These are phyloP conservation scores for Chromoteleia sp. DNA, from an alignment of 2,888 invertebrate species.

Conservation along the genomic window DNA sequence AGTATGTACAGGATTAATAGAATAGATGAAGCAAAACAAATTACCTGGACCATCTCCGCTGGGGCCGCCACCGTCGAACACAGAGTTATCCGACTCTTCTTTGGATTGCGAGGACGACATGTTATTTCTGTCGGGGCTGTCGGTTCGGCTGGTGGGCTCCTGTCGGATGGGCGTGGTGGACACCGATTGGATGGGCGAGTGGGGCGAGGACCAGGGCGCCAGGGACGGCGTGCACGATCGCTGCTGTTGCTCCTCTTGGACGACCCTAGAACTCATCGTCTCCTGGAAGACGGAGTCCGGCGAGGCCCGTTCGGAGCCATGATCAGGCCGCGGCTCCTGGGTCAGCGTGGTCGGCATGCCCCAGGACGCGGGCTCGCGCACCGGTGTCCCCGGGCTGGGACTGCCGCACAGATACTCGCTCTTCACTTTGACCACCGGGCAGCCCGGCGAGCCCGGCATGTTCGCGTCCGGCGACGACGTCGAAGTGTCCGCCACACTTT, in stretches of 20 bases:
- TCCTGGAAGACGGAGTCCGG: slow-evolving; percentile 88
- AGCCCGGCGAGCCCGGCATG: slow-evolving; percentile 92
- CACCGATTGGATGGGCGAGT: slow-evolving; percentile 85
- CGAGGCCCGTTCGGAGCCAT: slow-evolving; percentile 86
- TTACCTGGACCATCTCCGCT: slow-evolving; percentile 72
- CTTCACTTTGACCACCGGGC: slow-evolving; percentile 83
- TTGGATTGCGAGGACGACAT: slow-evolving; percentile 81
- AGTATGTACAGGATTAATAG: background rate
- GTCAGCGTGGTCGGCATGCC: slow-evolving; percentile 84
- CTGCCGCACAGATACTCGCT: slow-evolving; percentile 85
- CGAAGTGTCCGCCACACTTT: slow-evolving; percentile 96
- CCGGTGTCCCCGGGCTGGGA: slow-evolving; percentile 86
- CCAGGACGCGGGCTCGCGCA: slow-evolving; percentile 85
- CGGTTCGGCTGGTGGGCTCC: slow-evolving; percentile 78
- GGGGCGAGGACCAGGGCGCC: slow-evolving; percentile 84
- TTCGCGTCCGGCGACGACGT: slow-evolving; percentile 96
- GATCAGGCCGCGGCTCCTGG: slow-evolving; percentile 68
- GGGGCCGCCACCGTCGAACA: slow-evolving; percentile 86
- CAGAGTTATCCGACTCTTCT: slow-evolving; percentile 86
- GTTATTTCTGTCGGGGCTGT: slow-evolving; percentile 79
- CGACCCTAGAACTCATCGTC: slow-evolving; percentile 84
- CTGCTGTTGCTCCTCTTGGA: slow-evolving; percentile 77
- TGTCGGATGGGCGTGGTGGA: slow-evolving; percentile 82
- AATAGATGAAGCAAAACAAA: background rate
- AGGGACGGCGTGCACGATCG: slow-evolving; percentile 78